Conservation (phyloP, 2,797 vertebrate genomes). For the Remorina albescens region DNA sequence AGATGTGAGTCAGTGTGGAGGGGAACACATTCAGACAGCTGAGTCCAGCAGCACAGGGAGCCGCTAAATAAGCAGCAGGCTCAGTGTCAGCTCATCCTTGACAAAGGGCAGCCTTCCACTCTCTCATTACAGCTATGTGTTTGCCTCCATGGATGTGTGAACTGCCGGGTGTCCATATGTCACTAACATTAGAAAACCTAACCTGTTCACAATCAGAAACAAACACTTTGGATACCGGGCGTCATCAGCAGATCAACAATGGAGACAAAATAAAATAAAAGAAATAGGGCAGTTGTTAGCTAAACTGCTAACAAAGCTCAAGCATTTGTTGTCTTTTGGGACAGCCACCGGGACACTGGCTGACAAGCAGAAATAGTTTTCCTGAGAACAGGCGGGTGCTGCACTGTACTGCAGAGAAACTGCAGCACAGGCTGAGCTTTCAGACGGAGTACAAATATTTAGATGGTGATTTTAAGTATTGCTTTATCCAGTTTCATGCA, state of each 20-base stretch:
- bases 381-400: conserved; percentile 40
- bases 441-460: conserved; percentile 9
- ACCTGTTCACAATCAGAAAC: not conserved
- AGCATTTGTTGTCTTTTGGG: conserved; percentile 18
- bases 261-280: not conserved
- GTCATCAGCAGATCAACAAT: not conserved
- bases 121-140: not conserved
- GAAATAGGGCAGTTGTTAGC: not conserved
- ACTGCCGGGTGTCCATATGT: not conserved
- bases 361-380: conserved; percentile 44
- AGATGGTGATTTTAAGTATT: not conserved
- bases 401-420: conserved; percentile 63
- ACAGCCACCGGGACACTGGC: not conserved
- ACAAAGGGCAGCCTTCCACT: conserved; percentile 11
- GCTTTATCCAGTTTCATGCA: not conserved
- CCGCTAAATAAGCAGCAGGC: conserved; percentile 1
- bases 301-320: conserved; percentile 49
- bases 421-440: conserved; percentile 44
- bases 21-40: conserved; percentile 19
- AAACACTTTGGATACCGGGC: not conserved
- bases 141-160: not conserved
- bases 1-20: conserved; percentile 24
- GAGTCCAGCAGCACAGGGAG: conserved; percentile 9
- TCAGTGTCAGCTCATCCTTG: conserved; percentile 35
- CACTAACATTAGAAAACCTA: not conserved